These are phyloP conservation scores for Motacilla tschutschensis DNA, from an alignment of 2,113 vertebrate genomes.

Conservation along the genomic window DNA sequence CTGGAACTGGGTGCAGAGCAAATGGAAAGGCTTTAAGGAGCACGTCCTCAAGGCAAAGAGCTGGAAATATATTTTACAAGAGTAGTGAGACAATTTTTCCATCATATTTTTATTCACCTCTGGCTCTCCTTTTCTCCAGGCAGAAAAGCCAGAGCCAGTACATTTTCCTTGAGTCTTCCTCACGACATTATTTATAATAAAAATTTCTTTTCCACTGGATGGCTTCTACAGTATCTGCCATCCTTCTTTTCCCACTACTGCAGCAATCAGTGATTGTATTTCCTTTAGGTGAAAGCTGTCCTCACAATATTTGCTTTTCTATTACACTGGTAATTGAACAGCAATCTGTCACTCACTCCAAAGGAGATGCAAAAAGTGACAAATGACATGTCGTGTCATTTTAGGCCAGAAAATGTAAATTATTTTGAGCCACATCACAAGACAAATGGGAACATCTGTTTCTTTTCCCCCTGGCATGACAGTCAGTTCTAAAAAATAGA, in stretches of 20 bases:
- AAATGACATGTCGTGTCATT: neutral
- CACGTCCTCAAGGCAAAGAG: neutral
- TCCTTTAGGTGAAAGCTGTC: constrained; percentile 33
- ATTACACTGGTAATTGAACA: constrained; percentile 37
- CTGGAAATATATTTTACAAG: neutral
- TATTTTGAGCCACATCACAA: constrained; percentile 52
- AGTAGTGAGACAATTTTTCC: neutral
- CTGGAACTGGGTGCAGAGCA: neutral
- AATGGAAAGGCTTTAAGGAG: constrained; percentile 18
- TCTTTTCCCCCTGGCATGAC: constrained; percentile 17
- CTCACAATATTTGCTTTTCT: neutral
- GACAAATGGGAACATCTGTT: constrained; percentile 63
- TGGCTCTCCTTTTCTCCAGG: neutral
- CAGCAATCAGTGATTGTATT: neutral
- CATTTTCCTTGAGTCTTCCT: neutral
- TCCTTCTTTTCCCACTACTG: neutral
- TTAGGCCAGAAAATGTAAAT: constrained; percentile 60
- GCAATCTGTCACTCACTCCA: constrained; percentile 34
- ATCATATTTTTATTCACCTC: neutral
- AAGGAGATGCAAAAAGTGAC: constrained; percentile 18
- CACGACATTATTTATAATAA: constrained; percentile 26
- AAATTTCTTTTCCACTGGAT: constrained; percentile 20
- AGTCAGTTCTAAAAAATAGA: neutral
- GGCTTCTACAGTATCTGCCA: neutral
- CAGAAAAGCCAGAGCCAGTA: neutral